These are phyloP conservation scores for Beris chalybata DNA, from an alignment of 2,888 invertebrate genomes.

Conservation along the genomic window DNA sequence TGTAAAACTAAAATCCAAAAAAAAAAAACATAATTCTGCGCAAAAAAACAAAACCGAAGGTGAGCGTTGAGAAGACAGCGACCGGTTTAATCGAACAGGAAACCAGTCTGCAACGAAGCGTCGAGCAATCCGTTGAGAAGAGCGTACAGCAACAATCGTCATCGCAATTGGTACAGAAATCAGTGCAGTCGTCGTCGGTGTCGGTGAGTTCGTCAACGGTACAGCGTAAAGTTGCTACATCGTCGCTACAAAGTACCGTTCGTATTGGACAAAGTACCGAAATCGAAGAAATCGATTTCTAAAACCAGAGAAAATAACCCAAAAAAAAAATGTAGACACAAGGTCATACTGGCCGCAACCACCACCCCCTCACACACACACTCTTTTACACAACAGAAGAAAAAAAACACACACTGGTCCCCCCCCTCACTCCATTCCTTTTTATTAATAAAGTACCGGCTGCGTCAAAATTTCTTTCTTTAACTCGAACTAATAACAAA, in stretches of 20 bases:
- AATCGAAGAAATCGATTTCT: conserved; percentile 41
- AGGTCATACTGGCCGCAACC: neutral
- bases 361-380: too few relatives aligned
- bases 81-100: conserved; percentile 36
- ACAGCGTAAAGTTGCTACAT: conserved; percentile 37
- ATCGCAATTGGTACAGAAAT: conserved; percentile 38
- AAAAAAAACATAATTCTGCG: too few relatives aligned
- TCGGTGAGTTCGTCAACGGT: conserved; percentile 39
- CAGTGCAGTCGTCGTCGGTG: conserved; percentile 36
- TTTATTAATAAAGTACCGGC: too few relatives aligned
- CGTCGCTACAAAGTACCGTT: conserved; percentile 36
- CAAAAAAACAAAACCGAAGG: conserved; percentile 27
- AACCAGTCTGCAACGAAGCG: conserved; percentile 34
- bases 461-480: too few relatives aligned
- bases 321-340: neutral
- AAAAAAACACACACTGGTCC: too few relatives aligned
- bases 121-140: conserved; percentile 40
- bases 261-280: conserved; percentile 37
- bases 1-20: conserved; percentile 1
- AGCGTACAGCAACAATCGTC: conserved; percentile 37
- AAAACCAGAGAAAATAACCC: conserved; percentile 21
- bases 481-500: too few relatives aligned
- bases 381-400: too few relatives aligned
- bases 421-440: too few relatives aligned
- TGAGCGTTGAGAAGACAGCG: conserved; percentile 41